These are phyloP conservation scores for Agapostemon virescens DNA, from an alignment of 2,888 invertebrate species.

Conservation along the genomic window DNA sequence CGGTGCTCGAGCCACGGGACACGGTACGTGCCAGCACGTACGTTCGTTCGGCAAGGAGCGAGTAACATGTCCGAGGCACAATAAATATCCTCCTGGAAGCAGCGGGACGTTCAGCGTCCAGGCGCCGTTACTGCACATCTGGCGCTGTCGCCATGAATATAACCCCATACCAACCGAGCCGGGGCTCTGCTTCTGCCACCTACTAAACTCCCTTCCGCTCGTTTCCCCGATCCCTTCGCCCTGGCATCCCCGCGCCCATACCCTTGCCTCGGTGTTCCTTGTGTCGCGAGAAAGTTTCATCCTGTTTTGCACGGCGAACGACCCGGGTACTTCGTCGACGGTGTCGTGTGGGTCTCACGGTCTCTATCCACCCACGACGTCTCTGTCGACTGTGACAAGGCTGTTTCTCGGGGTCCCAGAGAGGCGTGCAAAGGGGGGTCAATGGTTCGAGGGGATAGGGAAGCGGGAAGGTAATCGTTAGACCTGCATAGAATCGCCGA, in stretches of 20 bases:
- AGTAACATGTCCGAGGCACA: constrained; percentile 75
- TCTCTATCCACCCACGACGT: constrained; percentile 54
- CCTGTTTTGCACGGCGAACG: constrained; percentile 69
- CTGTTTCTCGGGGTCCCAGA: neutral
- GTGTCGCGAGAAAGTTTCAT: constrained; percentile 71
- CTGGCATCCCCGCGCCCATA: constrained; percentile 5
- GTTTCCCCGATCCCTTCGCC: constrained; percentile 30
- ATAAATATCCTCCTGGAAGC: constrained; percentile 76
- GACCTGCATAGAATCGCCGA: constrained; percentile 38
- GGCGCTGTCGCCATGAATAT: constrained; percentile 77
- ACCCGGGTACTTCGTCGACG: constrained; percentile 41
- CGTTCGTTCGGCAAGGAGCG: constrained; percentile 62
- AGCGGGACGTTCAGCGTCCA: constrained; percentile 74
- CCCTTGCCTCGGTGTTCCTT: constrained; percentile 13
- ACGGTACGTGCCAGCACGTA: constrained; percentile 64
- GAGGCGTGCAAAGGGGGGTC: too few relatives aligned
- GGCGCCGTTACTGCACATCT: constrained; percentile 73
- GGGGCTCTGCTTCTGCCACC: constrained; percentile 45
- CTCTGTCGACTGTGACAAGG: constrained; percentile 17
- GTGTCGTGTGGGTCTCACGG: constrained; percentile 60
- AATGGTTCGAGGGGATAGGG: neutral
- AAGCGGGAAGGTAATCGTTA: constrained; percentile 46
- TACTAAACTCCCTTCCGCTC: constrained; percentile 57
- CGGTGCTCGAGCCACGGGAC: neutral
- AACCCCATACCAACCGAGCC: constrained; percentile 63